Base-by-base conservation (phyloP, 2,797 vertebrate genomes). In the Pangasius sanitwongsei region DNA sequence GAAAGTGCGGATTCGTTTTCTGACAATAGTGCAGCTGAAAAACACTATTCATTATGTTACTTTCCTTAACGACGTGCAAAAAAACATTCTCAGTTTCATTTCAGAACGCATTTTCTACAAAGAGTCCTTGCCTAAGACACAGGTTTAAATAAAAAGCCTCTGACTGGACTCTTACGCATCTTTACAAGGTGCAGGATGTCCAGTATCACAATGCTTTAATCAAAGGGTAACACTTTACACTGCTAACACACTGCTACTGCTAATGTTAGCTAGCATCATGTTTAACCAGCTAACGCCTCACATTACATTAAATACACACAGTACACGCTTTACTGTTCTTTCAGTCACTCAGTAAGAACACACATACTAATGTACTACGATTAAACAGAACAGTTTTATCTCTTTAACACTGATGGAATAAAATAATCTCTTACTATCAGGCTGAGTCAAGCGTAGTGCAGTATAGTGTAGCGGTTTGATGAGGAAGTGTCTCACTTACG, bases 401-500 rank as follows among this genome's bases (percentile, higher is more conserved):
- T 80, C 3, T 80, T 3, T 34, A 55, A 80, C 15, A 55, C 2
- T 7, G n/a, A 34, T 1, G 0, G 50, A 31, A 28, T 28, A n/a
- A 77, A 53, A 80, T 3, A 9, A 31, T 31, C 11, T n/a, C 75
- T 78, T 78, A 53, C 75, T 53, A 2, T 77, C 44, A n/a, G 25
- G 25, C 20, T 25, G 41, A n/a, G 53, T 53, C 11, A 13, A 50
- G 44, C 6, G 48, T 7, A 9, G 75, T 37, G 18, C 20, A 25
- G 5, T 6, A 0, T 4, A 25, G 55, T 61, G 8, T 1, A 13
- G 34, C 34, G 34, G 8, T 25, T 16, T 2, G n/a, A 50, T 11
- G 83, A 84, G 83, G 83, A 84, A 84, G 83, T 50, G 41, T 84
- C 13, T 83, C 11, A 4, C 57, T 16, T 8, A 80, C 15, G 23